Evolutionary conservation across 2,113 vertebrate species (phyloP), one percentile per base, ranked within the genome.

Genomic region (Atherinomorus stipes): DNA sequence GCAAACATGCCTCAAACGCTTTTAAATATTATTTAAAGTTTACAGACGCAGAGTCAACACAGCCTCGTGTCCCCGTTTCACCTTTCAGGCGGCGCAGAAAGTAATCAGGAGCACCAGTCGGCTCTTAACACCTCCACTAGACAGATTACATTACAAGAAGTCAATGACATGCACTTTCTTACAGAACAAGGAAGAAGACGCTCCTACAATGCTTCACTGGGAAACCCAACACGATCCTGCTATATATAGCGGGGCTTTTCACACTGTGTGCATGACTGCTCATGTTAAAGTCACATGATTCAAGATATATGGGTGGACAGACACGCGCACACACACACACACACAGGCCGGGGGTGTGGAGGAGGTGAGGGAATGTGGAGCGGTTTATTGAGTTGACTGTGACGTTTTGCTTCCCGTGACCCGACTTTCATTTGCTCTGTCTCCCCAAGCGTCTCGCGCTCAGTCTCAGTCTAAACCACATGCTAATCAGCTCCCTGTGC

Each of bases 211-310:
- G 88, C 74, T 83, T 64, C 22, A 50, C 64, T 66, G 75, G 80
- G 87, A 90, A 90, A 92, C 90, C 90, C 86, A 88, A 92, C 85
- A 88, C 91, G 78, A 76, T 21, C 67, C 66, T 66, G 65, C 89
- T 92, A 92, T 89, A 90, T 92, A 90, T 92, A 92, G 89, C 37
- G 42, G 78, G 62, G 81, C 68, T 83, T 90, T 91, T 90, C 90
- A 88, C 87, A 81, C 85, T 74, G 85, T 70, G 81, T 86, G 86
- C 87, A 77, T 91, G 90, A 89, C 85, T 73, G 75, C 79, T 78
- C 50, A 76, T 79, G 91, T 88, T 74, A 49, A 47, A 67, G 91
- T 90, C 91, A 91, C 91, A 92, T 92, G 90, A 90, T 67, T 77
- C 76, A 73, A 88, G 85, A 91, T 87, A 76, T 85, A 86, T 85